Base-by-base conservation (phyloP, 2,888 invertebrate genomes). In the Caenorhabditis plicata region DNA sequence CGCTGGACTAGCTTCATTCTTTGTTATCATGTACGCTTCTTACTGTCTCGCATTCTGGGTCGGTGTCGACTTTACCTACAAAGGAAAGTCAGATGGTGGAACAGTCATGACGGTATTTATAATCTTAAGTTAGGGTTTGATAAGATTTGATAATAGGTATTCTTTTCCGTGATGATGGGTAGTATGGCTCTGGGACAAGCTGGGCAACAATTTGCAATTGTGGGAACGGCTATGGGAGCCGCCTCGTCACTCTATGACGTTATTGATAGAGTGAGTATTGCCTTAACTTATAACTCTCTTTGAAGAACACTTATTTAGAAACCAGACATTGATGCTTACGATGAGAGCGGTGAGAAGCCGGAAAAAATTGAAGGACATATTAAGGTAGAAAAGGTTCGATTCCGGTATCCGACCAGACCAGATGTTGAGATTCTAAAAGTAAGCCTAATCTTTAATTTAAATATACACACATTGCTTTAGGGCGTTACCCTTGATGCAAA, bases 191-290 rank as follows among this genome's bases (percentile, higher is more conserved):
- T 92, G 56, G 91, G 91, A 13, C 88, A 89, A 81, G 88, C 89
- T 0, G 87, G 90, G 1, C 91, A 91, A 0, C 87, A 89, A 56
- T 87, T 91, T 78, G 89, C 90, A 78, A 87, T 88, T 4, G 88
- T 92, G 71, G 88, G 89, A 1, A 86, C 87, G 20, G 90, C 91
- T 0, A 87, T 72, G 27, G 91, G 90, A 0, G 88, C 91, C 0
- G 90, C 89, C 0, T 86, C 87, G 1, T 79, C 80, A 1, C 80
- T 85, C 7, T 83, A 82, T 48, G 81, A 82, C n/a, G 82, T 85
- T 23, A 83, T 85, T 51, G 83, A 84, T 58, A 73, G 81, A 29
- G 82, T 82, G 19, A 13, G 20, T 22, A 15, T 15, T 25, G 20
- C 15, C 19, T 9, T 17, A 4, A 22, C 9, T 33, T 51, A 13